A percentile compares a stretch with the other conserved stretches of the same genome.
These are phyloP conservation scores for Caenorhabditis latens DNA, from an alignment of 1,140 invertebrate genomes.

Conservation along the genomic window DNA sequence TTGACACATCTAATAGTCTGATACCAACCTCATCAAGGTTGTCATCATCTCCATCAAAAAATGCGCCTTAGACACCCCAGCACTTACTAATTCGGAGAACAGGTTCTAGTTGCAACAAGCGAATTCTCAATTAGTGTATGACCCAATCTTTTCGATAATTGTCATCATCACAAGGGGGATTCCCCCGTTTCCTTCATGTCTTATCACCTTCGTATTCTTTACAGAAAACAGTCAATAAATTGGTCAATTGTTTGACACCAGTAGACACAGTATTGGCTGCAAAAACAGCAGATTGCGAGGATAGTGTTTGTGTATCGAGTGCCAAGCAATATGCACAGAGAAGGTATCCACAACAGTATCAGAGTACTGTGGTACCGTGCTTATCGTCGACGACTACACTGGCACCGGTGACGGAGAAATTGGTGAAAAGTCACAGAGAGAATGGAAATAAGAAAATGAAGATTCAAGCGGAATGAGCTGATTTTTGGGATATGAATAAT, in stretches of 20 bases:
- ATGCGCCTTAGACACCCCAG: background rate
- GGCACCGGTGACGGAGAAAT: background rate
- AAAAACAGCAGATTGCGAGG: conserved; percentile 20
- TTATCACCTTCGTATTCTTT: background rate
- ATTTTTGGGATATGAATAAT: background rate
- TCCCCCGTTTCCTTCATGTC: background rate
- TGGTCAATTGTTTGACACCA: conserved; percentile 30
- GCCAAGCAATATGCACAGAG: conserved; percentile 38
- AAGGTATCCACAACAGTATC: conserved; percentile 32
- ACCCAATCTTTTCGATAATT: no score
- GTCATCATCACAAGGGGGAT: background rate
- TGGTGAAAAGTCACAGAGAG: background rate
- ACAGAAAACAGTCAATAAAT: conserved; percentile 17
- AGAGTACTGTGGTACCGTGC: conserved; percentile 27
- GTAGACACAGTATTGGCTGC: conserved; percentile 18
- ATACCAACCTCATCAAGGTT: no score
- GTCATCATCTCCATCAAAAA: background rate
- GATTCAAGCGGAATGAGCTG: background rate
- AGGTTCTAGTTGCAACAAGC: no score
- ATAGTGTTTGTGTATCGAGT: conserved; percentile 26
- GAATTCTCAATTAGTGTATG: no score
- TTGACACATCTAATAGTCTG: no score
- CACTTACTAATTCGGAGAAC: no score
- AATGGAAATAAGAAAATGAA: background rate
- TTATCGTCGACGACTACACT: conserved; percentile 8